Percentiles rank a stretch among this genome's conserved stretches.
Evolutionary conservation across 2,113 vertebrate species (phyloP).

Genomic region (Maccullochella peelii): DNA sequence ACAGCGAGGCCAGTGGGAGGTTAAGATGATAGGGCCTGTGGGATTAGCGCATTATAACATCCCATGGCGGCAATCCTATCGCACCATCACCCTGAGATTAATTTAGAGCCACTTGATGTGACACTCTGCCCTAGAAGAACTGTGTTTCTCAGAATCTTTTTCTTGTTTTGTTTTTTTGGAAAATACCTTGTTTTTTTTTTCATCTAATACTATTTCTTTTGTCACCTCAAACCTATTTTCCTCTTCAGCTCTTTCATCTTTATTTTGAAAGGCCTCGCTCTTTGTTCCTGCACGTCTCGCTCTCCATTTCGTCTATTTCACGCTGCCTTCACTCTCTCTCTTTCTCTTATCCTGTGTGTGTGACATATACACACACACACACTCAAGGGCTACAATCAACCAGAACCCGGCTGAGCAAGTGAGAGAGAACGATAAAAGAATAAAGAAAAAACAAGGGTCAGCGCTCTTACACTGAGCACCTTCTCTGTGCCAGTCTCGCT

Average conservation of each 20-base stretch:
- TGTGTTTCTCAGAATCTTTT: not conserved
- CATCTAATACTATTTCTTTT: conserved; percentile 7
- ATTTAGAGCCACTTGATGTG: conserved; percentile 51
- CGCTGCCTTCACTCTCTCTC: not conserved
- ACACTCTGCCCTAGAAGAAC: conserved; percentile 34
- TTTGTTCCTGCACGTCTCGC: not conserved
- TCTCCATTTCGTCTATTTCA: conserved; percentile 9
- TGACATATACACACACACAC: not conserved
- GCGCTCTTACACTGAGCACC: conserved; percentile 35
- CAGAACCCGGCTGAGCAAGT: not conserved
- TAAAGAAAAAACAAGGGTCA: conserved; percentile 30
- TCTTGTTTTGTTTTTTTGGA: not conserved
- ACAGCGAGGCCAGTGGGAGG: conserved; percentile 51
- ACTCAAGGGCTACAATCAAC: conserved; percentile 22
- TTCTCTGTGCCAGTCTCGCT: conserved; percentile 56
- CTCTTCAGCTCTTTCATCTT: not conserved
- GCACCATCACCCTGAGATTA: conserved; percentile 43
- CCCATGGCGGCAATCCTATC: conserved; percentile 48
- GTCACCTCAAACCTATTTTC: not conserved
- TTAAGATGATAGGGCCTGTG: conserved; percentile 48
- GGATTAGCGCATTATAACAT: conserved; percentile 58
- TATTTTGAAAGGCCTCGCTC: conserved; percentile 27
- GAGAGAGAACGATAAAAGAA: conserved; percentile 27
- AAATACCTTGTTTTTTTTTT: conserved; percentile 16
- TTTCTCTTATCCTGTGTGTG: conserved; percentile 8